phyloP scores from a whole-genome alignment of 2,888 invertebrate genomes.

The Cyrtodaria siliqua region DNA sequence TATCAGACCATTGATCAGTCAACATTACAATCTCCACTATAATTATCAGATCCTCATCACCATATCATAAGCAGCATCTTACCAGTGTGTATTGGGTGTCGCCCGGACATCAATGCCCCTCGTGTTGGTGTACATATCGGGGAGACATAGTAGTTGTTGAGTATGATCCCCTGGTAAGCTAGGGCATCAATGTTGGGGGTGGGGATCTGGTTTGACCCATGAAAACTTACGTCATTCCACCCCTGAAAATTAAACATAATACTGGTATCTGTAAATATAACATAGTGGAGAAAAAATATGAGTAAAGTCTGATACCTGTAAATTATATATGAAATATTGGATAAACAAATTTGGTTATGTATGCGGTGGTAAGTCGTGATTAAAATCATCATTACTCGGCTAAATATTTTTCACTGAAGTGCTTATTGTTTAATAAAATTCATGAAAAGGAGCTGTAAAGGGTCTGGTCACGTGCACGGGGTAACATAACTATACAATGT shows the following conservation, averaged over 20 bases:
- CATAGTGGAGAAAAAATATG: not conserved
- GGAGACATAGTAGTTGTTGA: constrained; percentile 95
- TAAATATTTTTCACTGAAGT: too few relatives aligned
- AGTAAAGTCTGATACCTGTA: not conserved
- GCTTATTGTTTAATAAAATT: too few relatives aligned
- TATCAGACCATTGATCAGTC: too few relatives aligned
- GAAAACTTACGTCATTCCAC: constrained; percentile 97
- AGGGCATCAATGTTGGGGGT: constrained; percentile 97
- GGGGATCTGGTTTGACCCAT: constrained; percentile 94
- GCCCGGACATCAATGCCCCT: constrained; percentile 95
- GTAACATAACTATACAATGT: too few relatives aligned
- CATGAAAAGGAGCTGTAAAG: too few relatives aligned
- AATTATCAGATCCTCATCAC: too few relatives aligned
- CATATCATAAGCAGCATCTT: constrained; percentile 56
- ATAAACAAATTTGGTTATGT: not conserved
- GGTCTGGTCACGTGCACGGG: too few relatives aligned
- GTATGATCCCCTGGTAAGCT: constrained; percentile 93
- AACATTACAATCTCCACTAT: too few relatives aligned
- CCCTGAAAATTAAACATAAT: constrained; percentile 89
- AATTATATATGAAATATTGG: not conserved
- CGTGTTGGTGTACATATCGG: constrained; percentile 96
- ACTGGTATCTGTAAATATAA: not conserved
- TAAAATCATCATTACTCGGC: too few relatives aligned
- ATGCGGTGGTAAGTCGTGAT: too few relatives aligned
- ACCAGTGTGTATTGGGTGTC: constrained; percentile 96